phyloP scores from a whole-genome alignment of 2,888 invertebrate genomes.

The Fissipunctia ypsillon region DNA sequence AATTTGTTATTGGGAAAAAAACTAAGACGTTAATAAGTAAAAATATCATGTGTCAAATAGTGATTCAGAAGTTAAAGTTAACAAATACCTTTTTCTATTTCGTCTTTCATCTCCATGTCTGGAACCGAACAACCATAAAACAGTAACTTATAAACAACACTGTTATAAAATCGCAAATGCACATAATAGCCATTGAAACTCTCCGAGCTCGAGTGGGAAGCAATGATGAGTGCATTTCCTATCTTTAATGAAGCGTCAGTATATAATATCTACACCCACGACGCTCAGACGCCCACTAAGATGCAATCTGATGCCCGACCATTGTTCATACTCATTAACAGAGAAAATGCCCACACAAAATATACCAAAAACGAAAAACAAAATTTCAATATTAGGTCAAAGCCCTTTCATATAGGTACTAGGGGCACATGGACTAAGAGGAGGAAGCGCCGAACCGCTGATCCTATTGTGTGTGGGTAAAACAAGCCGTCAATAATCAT shows the following conservation, averaged over 20 bases:
- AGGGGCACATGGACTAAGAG: constrained; percentile 49
- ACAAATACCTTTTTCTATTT: not conserved
- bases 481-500: constrained; percentile 62
- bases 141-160: constrained; percentile 18
- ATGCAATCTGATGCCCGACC: constrained; percentile 69
- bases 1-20: constrained; percentile 2
- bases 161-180: constrained; percentile 67
- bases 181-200: constrained; percentile 67
- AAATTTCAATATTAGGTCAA: constrained; percentile 57
- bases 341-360: constrained; percentile 69
- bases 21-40: not conserved
- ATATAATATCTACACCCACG: constrained; percentile 60
- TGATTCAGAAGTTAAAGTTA: not conserved
- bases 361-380: constrained; percentile 38
- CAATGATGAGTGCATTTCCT: constrained; percentile 67
- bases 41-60: not conserved
- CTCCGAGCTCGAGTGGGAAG: constrained; percentile 70
- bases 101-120: no score
- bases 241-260: constrained; percentile 64
- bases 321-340: constrained; percentile 74
- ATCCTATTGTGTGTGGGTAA: constrained; percentile 61
- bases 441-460: constrained; percentile 54
- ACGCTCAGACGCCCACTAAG: constrained; percentile 64
- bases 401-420: constrained; percentile 48
- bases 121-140: not conserved